Evolutionary conservation across 2,888 invertebrate species (phyloP).

Genomic region (Perizoma affinitatum): DNA sequence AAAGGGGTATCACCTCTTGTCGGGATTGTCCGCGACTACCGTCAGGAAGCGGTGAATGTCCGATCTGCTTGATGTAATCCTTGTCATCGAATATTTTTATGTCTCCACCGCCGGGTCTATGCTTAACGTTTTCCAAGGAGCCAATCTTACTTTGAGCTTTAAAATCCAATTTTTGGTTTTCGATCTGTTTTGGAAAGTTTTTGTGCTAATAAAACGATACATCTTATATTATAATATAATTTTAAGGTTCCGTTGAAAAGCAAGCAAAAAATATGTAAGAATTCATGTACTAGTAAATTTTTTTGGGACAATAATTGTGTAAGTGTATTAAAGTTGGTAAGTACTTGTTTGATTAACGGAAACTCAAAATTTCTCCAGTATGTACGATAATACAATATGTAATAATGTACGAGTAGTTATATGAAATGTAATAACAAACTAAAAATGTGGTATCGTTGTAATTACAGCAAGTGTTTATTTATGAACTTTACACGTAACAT

Average conservation of each 20-base stretch:
- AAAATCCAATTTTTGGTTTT: slow-evolving; percentile 95
- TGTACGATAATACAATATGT: too few species aligned
- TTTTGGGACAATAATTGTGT: neutral
- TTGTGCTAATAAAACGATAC: slow-evolving; percentile 65
- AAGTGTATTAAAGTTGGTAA: too few species aligned
- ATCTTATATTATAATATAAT: slow-evolving; percentile 4
- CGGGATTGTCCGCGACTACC: slow-evolving; percentile 66
- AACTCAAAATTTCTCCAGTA: slow-evolving; percentile 7
- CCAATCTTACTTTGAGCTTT: slow-evolving; percentile 97
- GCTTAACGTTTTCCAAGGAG: slow-evolving; percentile 94
- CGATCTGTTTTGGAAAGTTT: slow-evolving; percentile 87
- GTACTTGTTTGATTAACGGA: slow-evolving; percentile 7
- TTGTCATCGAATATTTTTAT: slow-evolving; percentile 97
- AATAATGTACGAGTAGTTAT: too few species aligned
- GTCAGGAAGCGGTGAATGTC: slow-evolving; percentile 69
- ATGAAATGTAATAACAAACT: neutral
- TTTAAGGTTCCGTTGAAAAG: slow-evolving; percentile 37
- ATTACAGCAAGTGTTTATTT: slow-evolving; percentile 17
- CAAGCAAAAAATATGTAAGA: slow-evolving; percentile 16
- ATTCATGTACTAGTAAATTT: neutral
- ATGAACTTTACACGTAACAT: slow-evolving; percentile 4
- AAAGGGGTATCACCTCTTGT: slow-evolving; percentile 77
- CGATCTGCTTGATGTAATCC: slow-evolving; percentile 93
- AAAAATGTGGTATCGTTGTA: slow-evolving; percentile 14
- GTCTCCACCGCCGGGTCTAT: slow-evolving; percentile 96